Evolutionary conservation across 1,140 invertebrate genomes (phyloP).

Genomic region (Ceratitis capitata): DNA sequence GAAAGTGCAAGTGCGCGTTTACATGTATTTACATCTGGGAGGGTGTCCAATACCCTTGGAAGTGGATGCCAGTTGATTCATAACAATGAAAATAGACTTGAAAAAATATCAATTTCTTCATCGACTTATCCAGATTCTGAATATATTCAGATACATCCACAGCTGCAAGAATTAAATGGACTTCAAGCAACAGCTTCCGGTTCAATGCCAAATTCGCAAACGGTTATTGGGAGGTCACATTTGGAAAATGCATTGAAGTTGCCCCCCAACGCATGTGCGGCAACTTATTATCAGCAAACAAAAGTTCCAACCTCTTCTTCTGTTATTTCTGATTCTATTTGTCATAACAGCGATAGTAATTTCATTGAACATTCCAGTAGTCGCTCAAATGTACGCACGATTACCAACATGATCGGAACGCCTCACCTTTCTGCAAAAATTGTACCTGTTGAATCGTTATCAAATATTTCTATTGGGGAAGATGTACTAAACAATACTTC

Average conservation of each 20-base stretch:
- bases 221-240: constrained; percentile 54
- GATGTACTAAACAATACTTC: background rate
- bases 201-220: constrained; percentile 44
- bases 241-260: constrained; percentile 60
- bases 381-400: background rate
- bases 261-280: constrained; percentile 61
- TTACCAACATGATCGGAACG: background rate
- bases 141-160: constrained; percentile 40
- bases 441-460: background rate
- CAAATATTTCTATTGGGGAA: background rate
- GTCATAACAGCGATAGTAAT: constrained; percentile 4
- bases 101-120: constrained; percentile 55
- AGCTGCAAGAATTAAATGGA: background rate
- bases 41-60: background rate
- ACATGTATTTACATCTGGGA: background rate
- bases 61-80: background rate
- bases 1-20: constrained; percentile 41
- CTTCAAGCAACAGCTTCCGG: constrained; percentile 39
- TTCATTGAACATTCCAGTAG: background rate
- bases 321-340: background rate
- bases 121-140: constrained; percentile 44
- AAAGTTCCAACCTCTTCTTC: constrained; percentile 47
- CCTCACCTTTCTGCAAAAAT: background rate
- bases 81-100: constrained; percentile 41
- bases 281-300: constrained; percentile 61